Base-by-base conservation (phyloP, 2,888 invertebrate species). In the Cerastis leucographa region DNA sequence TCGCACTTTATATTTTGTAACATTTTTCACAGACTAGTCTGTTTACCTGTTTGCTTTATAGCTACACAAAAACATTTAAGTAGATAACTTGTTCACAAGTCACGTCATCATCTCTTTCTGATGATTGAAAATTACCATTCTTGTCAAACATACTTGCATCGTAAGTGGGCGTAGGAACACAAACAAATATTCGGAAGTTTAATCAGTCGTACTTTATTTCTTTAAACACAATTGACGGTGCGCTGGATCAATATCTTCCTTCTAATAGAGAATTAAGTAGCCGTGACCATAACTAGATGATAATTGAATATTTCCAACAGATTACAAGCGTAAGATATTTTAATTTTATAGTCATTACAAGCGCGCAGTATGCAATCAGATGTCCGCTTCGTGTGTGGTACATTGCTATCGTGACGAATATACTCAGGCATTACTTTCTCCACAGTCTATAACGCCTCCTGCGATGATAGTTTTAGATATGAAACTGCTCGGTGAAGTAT, bases 1-100 rank as follows among this genome's bases (percentile, higher is more conserved):
- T 94, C 93, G 94, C 94, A 94, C 92, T 93, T 94, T 94, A 93
- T 94, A 94, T 94, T 94, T 94, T 92, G 92, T 93, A 94, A 94
- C 93, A 93, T 95, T 94, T 94, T 93, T 93, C 92, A 94, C 91
- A 91, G 89, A 85, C 89, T 87, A 79, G 77, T 86, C 84, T 82
- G 81, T 72, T 80, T 90, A 88, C 88, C 87, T 91, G 86, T 87
- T 89, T 88, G 88, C 85, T 91, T 89, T 87, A 89, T 89, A 87
- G 86, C 82, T 85, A 78, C 65, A 83, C 74, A 83, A 82, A 81
- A 83, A 81, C 70, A 80, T 64, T 80, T 81, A 80, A 80, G 62
- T 72, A 61, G 54, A 74, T 71, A 85, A 80, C 78, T 74, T 81
- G 56, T 73, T 74, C 72, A 80, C 59, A 72, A 87, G 83, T 75